These are phyloP conservation scores for Chromobotia macracanthus DNA, from an alignment of 2,797 vertebrate species.

Conservation along the genomic window DNA sequence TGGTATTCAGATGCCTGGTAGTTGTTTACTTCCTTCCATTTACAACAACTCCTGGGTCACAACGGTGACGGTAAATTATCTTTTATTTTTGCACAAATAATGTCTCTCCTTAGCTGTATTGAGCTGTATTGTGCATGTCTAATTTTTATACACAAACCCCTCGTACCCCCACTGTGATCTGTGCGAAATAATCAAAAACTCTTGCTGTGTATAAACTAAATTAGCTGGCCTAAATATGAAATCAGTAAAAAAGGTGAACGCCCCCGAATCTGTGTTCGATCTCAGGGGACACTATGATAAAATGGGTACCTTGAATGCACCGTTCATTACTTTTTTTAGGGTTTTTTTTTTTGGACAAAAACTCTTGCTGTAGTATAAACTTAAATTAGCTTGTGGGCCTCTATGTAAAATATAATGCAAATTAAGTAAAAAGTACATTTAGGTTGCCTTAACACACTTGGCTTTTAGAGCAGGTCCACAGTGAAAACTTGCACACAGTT, in stretches of 20 bases:
- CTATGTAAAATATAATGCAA: too few species aligned
- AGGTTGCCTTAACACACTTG: too few species aligned
- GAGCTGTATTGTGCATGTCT: constrained; percentile 30
- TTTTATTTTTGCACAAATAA: constrained; percentile 43
- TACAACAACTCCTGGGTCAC: constrained; percentile 14
- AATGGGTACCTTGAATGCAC: too few species aligned
- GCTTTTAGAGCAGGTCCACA: too few species aligned
- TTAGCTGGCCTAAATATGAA: not conserved
- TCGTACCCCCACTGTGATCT: not conserved
- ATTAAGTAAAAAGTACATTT: too few species aligned
- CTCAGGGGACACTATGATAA: too few species aligned
- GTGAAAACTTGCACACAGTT: too few species aligned
- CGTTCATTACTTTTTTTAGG: too few species aligned
- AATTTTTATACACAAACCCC: constrained; percentile 29
- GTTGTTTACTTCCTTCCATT: constrained; percentile 26
- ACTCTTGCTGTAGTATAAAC: too few species aligned
- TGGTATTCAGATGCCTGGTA: constrained; percentile 36
- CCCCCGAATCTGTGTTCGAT: too few species aligned
- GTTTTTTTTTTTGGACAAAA: too few species aligned
- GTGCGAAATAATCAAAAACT: constrained; percentile 3
- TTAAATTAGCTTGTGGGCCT: too few species aligned
- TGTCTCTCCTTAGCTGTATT: not conserved
- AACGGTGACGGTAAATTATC: constrained; percentile 34
- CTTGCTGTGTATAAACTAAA: not conserved
- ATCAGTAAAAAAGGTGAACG: constrained; percentile 30